Evolutionary conservation across 2,113 vertebrate species (phyloP).

Genomic region (Phylloscopus trochiloides): DNA sequence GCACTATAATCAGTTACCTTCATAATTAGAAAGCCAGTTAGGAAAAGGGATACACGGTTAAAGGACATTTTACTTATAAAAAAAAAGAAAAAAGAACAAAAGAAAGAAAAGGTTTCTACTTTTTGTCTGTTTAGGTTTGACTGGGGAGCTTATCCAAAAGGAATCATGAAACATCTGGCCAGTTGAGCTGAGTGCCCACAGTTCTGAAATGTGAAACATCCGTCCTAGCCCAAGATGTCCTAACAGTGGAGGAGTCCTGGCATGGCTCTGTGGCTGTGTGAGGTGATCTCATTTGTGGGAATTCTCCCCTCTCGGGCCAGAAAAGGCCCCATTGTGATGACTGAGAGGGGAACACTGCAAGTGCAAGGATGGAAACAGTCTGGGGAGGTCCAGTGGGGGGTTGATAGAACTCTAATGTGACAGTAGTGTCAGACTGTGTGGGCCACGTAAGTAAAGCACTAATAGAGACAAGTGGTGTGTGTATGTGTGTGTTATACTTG

Average conservation of each 20-base stretch:
- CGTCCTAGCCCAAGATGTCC: neutral
- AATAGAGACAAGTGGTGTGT: neutral
- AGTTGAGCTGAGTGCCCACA: neutral
- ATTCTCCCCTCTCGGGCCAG: neutral
- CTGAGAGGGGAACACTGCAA: neutral
- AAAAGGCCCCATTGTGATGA: neutral
- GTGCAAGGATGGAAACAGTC: neutral
- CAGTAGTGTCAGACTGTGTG: neutral
- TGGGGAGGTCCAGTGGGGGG: neutral
- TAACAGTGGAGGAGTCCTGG: neutral
- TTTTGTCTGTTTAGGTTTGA: neutral
- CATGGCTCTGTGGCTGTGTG: neutral
- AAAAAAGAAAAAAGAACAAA: too few species aligned
- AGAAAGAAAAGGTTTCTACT: neutral
- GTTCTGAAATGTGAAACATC: neutral
- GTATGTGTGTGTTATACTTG: neutral
- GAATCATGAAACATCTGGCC: neutral
- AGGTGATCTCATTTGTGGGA: neutral
- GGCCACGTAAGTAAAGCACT: accelerated
- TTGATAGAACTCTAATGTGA: neutral
- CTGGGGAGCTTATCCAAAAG: neutral
- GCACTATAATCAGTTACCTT: neutral
- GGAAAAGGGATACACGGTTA: neutral
- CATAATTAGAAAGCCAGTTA: neutral
- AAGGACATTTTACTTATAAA: neutral